Base-by-base conservation (phyloP, 2,888 invertebrate genomes). In the Torymus tubicola region DNA sequence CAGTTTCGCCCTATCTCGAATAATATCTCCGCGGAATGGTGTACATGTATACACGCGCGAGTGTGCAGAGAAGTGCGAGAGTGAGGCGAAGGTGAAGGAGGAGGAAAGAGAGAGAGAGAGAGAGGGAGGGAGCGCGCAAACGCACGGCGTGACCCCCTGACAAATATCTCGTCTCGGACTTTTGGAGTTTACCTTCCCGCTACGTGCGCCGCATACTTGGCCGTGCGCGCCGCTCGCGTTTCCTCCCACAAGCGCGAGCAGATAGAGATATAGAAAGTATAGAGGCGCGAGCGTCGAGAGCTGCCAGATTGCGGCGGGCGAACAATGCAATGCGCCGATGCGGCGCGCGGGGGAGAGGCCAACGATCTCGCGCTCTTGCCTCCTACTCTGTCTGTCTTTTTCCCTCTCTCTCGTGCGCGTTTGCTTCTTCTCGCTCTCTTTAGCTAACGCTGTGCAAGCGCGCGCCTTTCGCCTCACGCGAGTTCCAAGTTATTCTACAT, bases 91-190 rank as follows among this genome's bases (percentile, higher is more conserved):
- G 42, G 18, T 11, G 69, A 24, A 31, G 57, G 52, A 4, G 65
- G 13, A 63, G 58, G n/a, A 60, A 10, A 53, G 18, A n/a, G n/a
- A n/a, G n/a, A n/a, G n/a, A n/a, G n/a, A n/a, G n/a, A n/a, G n/a
- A n/a, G 31, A 31, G 24, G 3, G 2, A 24, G 24, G 3, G 31
- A 31, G 31, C 31, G 31, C 8, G 31, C 31, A 31, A 31, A 31
- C 31, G 31, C 31, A 31, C 31, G 52, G 21, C 78, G n/a, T 57
- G 16, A 70, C 61, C 70, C 81, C 61, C 83, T 84, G 86, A 86
- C 86, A 85, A 86, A 86, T 86, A 85, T 83, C 86, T 81, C 82
- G 76, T 81, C 82, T 81, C 81, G 85, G 80, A 84, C 83, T 85
- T 83, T 85, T 83, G 80, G 72, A 85, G 83, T 86, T 86, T 85